phyloP scores from a whole-genome alignment of 2,888 invertebrate genomes.

The Laothoe populi region DNA sequence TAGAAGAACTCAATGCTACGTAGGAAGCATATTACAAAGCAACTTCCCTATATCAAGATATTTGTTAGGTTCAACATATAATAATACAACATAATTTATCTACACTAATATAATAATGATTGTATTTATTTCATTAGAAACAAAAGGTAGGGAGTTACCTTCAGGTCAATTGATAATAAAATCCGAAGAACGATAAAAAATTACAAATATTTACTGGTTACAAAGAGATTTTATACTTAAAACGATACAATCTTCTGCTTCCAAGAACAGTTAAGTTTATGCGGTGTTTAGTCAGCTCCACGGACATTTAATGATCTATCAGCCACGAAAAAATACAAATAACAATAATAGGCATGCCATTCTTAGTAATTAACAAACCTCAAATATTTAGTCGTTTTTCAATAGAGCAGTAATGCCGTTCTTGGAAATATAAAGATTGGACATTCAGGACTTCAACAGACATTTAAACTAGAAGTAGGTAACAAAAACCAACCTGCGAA shows the following conservation, averaged over 20 bases:
- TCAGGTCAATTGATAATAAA: neutral
- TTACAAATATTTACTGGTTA: no score
- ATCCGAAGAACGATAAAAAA: neutral
- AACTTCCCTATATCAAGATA: neutral
- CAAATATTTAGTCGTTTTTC: neutral
- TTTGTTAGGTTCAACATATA: no score
- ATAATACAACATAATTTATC: no score
- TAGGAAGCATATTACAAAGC: neutral
- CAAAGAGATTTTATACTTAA: neutral
- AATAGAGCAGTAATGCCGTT: neutral
- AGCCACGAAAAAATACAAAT: no score
- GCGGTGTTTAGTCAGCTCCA: no score
- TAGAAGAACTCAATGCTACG: no score
- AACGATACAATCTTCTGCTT: neutral
- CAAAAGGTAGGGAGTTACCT: neutral
- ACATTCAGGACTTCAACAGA: neutral
- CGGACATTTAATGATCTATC: no score
- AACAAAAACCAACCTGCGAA: conserved; percentile 43
- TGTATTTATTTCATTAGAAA: neutral
- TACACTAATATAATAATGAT: no score
- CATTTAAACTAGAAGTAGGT: conserved; percentile 13
- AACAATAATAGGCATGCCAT: no score
- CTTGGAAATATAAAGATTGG: neutral
- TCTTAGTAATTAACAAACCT: no score
- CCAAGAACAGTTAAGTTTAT: no score